These are phyloP conservation scores for Mixornis gularis DNA, from an alignment of 2,113 vertebrate species.

Conservation along the genomic window DNA sequence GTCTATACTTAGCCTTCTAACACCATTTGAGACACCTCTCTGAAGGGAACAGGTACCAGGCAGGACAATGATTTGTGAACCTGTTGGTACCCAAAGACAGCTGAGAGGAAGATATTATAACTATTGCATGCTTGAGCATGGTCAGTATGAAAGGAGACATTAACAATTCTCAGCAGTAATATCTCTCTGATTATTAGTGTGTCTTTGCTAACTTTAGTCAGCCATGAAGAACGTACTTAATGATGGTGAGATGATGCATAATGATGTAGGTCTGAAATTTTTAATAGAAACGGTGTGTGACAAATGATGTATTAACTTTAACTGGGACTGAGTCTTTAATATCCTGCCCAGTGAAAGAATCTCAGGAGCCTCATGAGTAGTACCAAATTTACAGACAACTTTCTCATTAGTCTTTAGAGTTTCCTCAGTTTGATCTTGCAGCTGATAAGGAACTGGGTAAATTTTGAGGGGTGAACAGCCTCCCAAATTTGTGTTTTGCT, in stretches of 20 bases:
- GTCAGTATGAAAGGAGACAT: background rate
- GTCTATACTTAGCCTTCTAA: background rate
- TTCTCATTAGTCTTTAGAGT: background rate
- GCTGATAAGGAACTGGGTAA: background rate
- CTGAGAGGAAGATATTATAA: background rate
- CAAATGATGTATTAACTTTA: constrained; percentile 2
- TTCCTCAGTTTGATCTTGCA: background rate
- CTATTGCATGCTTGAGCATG: background rate
- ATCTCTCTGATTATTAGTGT: background rate
- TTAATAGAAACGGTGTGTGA: constrained; percentile 7
- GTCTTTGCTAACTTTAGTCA: constrained; percentile 47
- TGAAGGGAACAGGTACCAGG: background rate
- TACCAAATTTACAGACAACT: background rate
- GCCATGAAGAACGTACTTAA: constrained; percentile 32
- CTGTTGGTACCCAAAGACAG: background rate
- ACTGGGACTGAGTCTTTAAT: background rate
- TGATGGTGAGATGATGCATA: background rate
- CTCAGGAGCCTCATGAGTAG: background rate
- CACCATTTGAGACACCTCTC: background rate
- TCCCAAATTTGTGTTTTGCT: background rate
- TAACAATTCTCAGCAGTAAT: constrained; percentile 14
- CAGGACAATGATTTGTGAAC: background rate
- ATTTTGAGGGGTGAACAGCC: background rate
- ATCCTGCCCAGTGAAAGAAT: background rate
- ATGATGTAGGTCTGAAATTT: constrained; percentile 12